Evolutionary conservation across 2,797 vertebrate species (phyloP).

Genomic region (Catamblyrhynchus diadema): DNA sequence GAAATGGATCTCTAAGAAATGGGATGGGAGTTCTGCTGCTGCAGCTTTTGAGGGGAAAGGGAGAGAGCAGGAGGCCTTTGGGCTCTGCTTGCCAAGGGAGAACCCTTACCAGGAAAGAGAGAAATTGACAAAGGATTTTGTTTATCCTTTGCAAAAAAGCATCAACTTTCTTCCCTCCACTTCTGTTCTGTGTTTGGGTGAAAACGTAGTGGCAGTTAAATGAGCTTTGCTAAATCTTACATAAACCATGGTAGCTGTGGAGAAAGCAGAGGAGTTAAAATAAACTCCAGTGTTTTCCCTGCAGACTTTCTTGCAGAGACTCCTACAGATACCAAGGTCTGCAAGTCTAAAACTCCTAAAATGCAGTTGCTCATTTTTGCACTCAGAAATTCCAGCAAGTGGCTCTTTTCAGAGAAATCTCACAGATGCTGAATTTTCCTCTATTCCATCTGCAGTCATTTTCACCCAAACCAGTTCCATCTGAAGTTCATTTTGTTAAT

Average conservation of each 20-base stretch:
- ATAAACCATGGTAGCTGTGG: rapidly evolving
- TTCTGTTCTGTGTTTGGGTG: neutral
- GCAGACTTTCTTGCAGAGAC: neutral
- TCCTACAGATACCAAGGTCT: neutral
- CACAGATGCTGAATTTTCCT: neutral
- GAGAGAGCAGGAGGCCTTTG: rapidly evolving
- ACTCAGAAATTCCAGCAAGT: neutral
- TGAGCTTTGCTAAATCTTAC: neutral
- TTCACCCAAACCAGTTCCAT: neutral
- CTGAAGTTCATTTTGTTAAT: neutral
- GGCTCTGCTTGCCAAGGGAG: neutral
- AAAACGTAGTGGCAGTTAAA: neutral
- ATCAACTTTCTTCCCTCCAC: neutral
- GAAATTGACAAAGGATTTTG: neutral
- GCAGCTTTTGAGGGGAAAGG: neutral
- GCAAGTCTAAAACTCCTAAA: neutral
- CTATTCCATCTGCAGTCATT: neutral
- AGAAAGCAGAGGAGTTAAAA: neutral
- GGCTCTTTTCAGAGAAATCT: neutral
- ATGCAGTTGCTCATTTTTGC: neutral
- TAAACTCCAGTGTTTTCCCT: neutral
- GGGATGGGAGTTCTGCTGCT: neutral
- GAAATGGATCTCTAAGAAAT: neutral
- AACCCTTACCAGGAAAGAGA: neutral
- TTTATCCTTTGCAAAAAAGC: neutral